Base-by-base conservation (phyloP, 2,888 invertebrate genomes). In the Gari tellinella region DNA sequence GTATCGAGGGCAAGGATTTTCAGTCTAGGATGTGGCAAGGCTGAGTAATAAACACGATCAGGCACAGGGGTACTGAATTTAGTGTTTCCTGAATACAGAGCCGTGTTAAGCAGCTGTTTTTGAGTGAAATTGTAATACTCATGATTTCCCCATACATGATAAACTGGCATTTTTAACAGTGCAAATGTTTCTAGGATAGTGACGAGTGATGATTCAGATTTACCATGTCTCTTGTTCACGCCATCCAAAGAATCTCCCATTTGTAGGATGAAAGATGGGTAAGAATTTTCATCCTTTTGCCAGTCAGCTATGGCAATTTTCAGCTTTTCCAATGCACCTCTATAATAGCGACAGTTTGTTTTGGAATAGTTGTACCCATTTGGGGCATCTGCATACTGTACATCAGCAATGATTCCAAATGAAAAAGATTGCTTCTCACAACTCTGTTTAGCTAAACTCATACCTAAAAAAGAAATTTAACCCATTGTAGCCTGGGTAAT, bases 171-270 rank as follows among this genome's bases (percentile, higher is more conserved):
- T 7, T 43, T 26, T 46, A 85, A 81, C 17, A 70, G 56, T 4
- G 76, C 55, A 61, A 91, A 89, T 10, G 82, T 82, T n/a, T 80
- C 78, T 25, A 90, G 52, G 8, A 89, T 84, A 26, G 79, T 73
- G n/a, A 74, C 58, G 10, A 92, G 57, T n/a, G 90, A 88, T 3
- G 38, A 48, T 4, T 82, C 60, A 17, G 88, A 85, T 25, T 76
- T 76, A n/a, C 81, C 74, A 8, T 81, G 68, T 3, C 64, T 64
- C 45, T 80, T 85, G 73, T 90, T 91, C 23, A 83, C 68, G 0
- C 91, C 91, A 84, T 92, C 92, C 51, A 92, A 87, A 3, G 91
- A 66, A 81, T 92, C 92, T n/a, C 92, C 92, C 25, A 92, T 82
- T 52, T 92, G 91, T 2, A 92, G 68, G 12, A 92, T 85, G 82